Evolutionary conservation across 2,888 invertebrate species (phyloP).

Genomic region (Tetrapedia diversipes): DNA sequence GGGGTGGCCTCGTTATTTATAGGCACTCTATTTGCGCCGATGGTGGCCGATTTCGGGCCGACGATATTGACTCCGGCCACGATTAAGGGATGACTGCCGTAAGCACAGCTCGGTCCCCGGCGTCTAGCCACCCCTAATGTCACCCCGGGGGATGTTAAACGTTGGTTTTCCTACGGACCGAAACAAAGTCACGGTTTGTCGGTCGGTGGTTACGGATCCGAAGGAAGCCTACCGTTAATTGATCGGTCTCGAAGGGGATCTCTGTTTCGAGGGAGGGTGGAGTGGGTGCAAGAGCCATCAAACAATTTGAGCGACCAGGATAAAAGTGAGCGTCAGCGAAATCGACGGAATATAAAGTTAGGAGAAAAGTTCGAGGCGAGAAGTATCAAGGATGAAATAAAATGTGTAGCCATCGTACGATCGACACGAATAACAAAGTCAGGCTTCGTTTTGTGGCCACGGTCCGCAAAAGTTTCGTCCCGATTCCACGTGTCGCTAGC

Average conservation of each 20-base stretch:
- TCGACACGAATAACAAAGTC: constrained; percentile 30
- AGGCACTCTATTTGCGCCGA: constrained; percentile 77
- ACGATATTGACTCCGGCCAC: constrained; percentile 70
- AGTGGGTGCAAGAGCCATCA: not conserved
- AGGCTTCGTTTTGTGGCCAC: constrained; percentile 28
- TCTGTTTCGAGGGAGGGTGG: not conserved
- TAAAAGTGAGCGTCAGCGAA: constrained; percentile 2
- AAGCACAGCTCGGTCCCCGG: constrained; percentile 13
- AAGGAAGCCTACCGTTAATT: constrained; percentile 29
- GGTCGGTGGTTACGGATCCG: constrained; percentile 5
- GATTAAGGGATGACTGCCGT: constrained; percentile 67
- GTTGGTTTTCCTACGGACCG: constrained; percentile 40
- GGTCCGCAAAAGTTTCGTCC: constrained; percentile 54
- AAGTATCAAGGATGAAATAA: constrained; percentile 16
- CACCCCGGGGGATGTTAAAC: constrained; percentile 59
- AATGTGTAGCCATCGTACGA: constrained; percentile 31
- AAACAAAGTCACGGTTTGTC: constrained; percentile 45
- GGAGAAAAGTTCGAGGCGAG: constrained; percentile 15
- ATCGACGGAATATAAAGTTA: constrained; percentile 6
- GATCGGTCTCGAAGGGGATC: constrained; percentile 16
- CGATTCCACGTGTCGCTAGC: constrained; percentile 56
- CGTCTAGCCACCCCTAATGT: constrained; percentile 63
- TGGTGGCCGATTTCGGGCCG: constrained; percentile 63
- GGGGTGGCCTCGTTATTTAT: constrained; percentile 82
- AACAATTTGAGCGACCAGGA: not conserved